Evolutionary conservation across 2,888 invertebrate genomes (phyloP), one percentile per base, ranked within the genome.

Genomic region (Lycia hirtaria): DNA sequence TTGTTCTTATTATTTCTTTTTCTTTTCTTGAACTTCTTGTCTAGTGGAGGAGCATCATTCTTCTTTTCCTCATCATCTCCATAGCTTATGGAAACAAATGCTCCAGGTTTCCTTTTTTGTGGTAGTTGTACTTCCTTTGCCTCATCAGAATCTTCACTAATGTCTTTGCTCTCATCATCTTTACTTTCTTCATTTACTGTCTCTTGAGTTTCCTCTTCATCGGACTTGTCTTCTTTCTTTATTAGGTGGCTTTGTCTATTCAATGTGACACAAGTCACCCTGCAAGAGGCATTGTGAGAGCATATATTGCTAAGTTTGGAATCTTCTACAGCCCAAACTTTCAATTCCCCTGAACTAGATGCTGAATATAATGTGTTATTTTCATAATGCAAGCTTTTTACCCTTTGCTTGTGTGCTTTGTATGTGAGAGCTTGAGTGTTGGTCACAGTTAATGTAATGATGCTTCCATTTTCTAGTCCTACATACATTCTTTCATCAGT

Each of bases 301-400:
- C 94, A 93, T 62, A 95, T 80, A 79, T 94, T 92, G 71, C 83
- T 72, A 72, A 94, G 71, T 38, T 76, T 81, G 3, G 81, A 76
- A 56, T 86, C 78, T 26, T 69, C 67, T 15, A 83, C 74, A 33
- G 78, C 89, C 96, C 96, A 97, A 0, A 97, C 83, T 85, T 96
- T 96, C 41, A 97, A 88, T 75, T 95, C 94, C 0, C 98, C 98
- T 59, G 94, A 93, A 85, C 97, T 97, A 4, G 96, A 96, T 14
- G 95, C 95, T 26, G 96, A 94, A 47, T 95, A 94, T 19, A 97
- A 75, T 68, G 91, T 92, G 47, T 93, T 81, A 45, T 94, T 92
- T 51, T 92, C 85, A 72, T 84, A 92, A 53, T 89, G 87, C 62
- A 96, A 82, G 68, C 94, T 93, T 80, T 96, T 96, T 0, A 97